Conservation (phyloP, 2,888 invertebrate species). For the Rhagonycha fulva region DNA sequence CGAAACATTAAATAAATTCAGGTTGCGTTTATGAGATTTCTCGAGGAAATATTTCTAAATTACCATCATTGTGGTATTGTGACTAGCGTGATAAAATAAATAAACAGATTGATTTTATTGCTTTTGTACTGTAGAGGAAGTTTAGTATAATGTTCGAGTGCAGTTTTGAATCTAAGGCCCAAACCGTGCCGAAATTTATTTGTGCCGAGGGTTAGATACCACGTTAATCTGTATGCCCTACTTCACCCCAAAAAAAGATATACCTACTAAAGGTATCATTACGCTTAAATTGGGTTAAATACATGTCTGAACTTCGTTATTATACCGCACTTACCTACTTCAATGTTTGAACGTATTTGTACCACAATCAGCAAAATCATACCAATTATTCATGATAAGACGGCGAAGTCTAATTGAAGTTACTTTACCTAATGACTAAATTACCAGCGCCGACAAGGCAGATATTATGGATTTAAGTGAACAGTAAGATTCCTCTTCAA, state of each 20-base stretch:
- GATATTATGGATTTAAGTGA: slow-evolving; percentile 19
- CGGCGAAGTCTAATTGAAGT: neutral
- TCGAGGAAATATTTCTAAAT: neutral
- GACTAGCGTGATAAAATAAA: neutral
- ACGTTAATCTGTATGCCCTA: too few relatives aligned
- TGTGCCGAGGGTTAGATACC: too few relatives aligned
- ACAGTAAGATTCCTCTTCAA: slow-evolving; percentile 14
- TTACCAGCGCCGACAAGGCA: slow-evolving; percentile 13
- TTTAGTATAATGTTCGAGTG: too few relatives aligned
- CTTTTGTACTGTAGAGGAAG: neutral
- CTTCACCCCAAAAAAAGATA: too few relatives aligned
- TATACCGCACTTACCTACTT: neutral
- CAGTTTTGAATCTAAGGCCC: too few relatives aligned
- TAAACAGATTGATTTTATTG: neutral
- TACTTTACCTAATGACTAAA: slow-evolving; percentile 15
- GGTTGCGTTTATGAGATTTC: neutral
- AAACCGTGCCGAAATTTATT: too few relatives aligned
- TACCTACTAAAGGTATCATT: too few relatives aligned
- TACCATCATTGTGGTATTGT: neutral
- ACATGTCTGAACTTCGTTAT: neutral
- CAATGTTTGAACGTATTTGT: neutral
- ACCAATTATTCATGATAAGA: neutral
- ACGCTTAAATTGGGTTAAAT: neutral
- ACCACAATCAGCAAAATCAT: neutral
- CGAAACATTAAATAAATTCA: neutral